Evolutionary conservation across 1,140 invertebrate genomes (phyloP).

Genomic region (Pinna nobilis): DNA sequence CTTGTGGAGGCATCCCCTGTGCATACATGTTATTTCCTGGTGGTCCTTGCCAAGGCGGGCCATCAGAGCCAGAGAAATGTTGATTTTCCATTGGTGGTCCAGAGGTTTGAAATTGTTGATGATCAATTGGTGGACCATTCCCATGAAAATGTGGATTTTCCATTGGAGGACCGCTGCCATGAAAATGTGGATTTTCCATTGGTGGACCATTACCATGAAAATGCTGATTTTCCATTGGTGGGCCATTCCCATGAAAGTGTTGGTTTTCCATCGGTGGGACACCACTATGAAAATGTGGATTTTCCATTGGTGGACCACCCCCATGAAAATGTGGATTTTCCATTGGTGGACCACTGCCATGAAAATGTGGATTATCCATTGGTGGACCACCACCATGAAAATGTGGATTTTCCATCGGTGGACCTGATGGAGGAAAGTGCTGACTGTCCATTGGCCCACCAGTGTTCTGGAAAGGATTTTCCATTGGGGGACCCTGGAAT

Average conservation of each 20-base stretch:
- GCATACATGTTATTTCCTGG: too few relatives aligned
- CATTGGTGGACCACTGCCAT: background rate
- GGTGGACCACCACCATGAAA: background rate
- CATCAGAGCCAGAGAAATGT: background rate
- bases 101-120: background rate
- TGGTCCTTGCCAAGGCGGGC: background rate
- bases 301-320: background rate
- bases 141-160: background rate
- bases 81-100: background rate
- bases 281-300: constrained; percentile 1
- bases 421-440: background rate
- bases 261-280: background rate
- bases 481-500: background rate
- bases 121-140: background rate
- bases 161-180: background rate
- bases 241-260: too few relatives aligned
- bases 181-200: background rate
- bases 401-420: too few relatives aligned
- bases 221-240: background rate
- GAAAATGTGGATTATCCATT: background rate
- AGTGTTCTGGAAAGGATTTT: background rate
- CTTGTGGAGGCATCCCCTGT: background rate
- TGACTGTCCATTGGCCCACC: background rate
- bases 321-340: background rate
- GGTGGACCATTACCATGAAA: background rate